These are phyloP conservation scores for Conus canariensis DNA, from an alignment of 2,888 invertebrate species.

Conservation along the genomic window DNA sequence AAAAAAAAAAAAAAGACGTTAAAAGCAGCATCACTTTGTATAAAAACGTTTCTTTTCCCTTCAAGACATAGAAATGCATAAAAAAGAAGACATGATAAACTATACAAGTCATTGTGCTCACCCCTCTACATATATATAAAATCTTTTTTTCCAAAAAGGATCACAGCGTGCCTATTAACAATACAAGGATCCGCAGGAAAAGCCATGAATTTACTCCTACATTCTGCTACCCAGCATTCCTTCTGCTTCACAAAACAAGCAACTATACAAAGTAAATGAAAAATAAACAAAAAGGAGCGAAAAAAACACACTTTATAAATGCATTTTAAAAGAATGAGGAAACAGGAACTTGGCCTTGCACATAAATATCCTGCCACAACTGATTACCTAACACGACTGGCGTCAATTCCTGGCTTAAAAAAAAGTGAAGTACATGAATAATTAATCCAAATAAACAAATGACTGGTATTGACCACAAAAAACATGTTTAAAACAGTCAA, in stretches of 20 bases:
- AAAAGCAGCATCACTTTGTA: background rate
- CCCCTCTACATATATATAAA: constrained; percentile 9
- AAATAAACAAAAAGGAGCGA: background rate
- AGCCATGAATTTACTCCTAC: background rate
- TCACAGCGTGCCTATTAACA: constrained; percentile 9
- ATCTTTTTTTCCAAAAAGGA: background rate
- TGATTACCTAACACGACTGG: too few species aligned
- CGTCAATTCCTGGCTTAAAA: too few species aligned
- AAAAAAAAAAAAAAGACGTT: background rate
- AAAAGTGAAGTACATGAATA: too few species aligned
- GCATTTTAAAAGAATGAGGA: too few species aligned
- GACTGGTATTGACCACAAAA: too few species aligned
- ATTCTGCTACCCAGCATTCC: background rate
- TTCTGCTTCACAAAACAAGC: background rate
- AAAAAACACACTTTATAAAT: background rate
- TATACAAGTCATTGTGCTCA: constrained; percentile 3
- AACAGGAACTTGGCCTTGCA: background rate
- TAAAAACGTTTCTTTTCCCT: background rate
- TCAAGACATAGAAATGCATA: background rate
- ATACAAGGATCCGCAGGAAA: background rate
- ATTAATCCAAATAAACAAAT: too few species aligned
- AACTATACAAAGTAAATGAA: background rate
- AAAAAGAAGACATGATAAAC: background rate
- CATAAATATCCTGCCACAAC: too few species aligned
- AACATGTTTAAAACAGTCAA: too few species aligned